phyloP scores from a whole-genome alignment of 2,888 invertebrate species.

The Octodonta nipae region DNA sequence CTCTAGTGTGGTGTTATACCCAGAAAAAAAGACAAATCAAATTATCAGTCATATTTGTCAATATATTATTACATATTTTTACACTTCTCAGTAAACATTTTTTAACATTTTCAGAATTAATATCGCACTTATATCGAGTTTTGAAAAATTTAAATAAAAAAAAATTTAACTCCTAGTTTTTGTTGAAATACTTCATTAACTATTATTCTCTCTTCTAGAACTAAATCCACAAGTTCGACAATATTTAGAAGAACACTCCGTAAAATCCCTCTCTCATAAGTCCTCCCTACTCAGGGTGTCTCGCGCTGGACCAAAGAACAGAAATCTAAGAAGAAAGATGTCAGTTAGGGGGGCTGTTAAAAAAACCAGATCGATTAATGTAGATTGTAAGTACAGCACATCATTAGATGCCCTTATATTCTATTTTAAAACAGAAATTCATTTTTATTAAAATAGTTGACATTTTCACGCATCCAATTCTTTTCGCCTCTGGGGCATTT shows the following conservation, averaged over 20 bases:
- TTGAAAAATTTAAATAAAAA: too few relatives aligned
- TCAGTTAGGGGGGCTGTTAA: conserved; percentile 87
- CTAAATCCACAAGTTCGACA: conserved; percentile 71
- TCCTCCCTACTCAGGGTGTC: conserved; percentile 49
- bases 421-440: background rate
- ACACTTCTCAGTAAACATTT: too few relatives aligned
- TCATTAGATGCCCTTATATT: background rate
- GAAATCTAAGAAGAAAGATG: conserved; percentile 53
- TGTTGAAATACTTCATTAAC: too few relatives aligned
- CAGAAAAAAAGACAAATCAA: too few relatives aligned
- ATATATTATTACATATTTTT: too few relatives aligned
- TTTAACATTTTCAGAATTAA: too few relatives aligned
- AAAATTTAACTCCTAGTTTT: too few relatives aligned
- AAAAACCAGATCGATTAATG: conserved; percentile 84
- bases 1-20: too few relatives aligned
- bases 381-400: conserved; percentile 56
- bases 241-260: conserved; percentile 73
- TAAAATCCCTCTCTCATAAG: conserved; percentile 66
- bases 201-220: conserved; percentile 47
- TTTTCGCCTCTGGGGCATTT: too few relatives aligned
- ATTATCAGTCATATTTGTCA: too few relatives aligned
- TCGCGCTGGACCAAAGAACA: conserved; percentile 40
- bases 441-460: conserved; percentile 8
- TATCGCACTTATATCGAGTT: too few relatives aligned
- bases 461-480: conserved; percentile 16